A percentile compares a stretch with the other conserved stretches of the same genome.
phyloP scores from a whole-genome alignment of 2,113 vertebrate species.

The Ciconia boyciana region DNA sequence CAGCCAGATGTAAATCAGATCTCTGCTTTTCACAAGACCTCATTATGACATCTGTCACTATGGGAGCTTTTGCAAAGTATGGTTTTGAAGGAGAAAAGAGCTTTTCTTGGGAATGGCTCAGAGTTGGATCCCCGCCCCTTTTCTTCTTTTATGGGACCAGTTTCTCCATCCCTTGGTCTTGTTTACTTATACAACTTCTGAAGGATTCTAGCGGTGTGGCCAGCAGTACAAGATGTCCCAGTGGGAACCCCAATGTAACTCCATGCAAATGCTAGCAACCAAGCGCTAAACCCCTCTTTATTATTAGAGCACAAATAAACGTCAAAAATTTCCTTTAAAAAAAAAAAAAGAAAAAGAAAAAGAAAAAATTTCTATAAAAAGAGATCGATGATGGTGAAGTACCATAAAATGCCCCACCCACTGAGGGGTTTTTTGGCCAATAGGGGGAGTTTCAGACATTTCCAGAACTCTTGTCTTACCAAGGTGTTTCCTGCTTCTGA shows the following conservation, averaged over 20 bases:
- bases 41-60: neutral
- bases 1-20: neutral
- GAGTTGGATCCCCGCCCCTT: neutral
- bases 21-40: neutral
- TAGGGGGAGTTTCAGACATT: neutral
- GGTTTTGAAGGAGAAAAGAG: neutral
- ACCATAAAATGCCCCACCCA: neutral
- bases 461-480: neutral
- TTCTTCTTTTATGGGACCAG: neutral
- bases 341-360: neutral
- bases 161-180: neutral
- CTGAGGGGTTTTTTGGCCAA: neutral
- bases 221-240: neutral
- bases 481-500: neutral
- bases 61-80: neutral
- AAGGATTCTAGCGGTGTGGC: neutral
- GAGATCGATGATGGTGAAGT: neutral
- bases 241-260: neutral
- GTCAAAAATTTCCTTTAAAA: constrained; percentile 59
- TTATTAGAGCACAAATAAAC: neutral
- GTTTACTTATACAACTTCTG: neutral
- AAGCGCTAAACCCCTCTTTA: neutral
- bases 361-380: neutral
- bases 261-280: neutral
- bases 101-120: neutral